Evolutionary conservation across 2,113 vertebrate genomes (phyloP).

Genomic region (Penelope pileata): DNA sequence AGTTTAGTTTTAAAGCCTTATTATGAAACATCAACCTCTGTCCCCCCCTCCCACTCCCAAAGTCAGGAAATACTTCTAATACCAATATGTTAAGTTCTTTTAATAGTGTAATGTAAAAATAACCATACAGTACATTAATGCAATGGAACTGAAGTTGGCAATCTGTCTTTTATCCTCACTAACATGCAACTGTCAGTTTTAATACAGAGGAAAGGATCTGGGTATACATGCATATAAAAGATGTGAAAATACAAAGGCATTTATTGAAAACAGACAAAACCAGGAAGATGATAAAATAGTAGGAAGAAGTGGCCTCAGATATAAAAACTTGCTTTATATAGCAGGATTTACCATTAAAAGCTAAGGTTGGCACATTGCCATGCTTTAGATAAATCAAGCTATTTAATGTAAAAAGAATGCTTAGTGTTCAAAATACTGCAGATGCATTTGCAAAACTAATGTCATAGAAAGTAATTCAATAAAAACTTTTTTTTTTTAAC

Average conservation of each 20-base stretch:
- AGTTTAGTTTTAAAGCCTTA: constrained; percentile 10
- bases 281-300: constrained; percentile 75
- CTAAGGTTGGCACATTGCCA: constrained; percentile 10
- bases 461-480: neutral
- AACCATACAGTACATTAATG: neutral
- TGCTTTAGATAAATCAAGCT: constrained; percentile 8
- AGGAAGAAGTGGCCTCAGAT: constrained; percentile 74
- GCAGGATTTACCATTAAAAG: constrained; percentile 40
- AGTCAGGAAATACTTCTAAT: neutral
- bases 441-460: neutral
- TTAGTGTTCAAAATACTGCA: neutral
- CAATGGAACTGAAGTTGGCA: constrained; percentile 1
- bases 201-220: constrained; percentile 40
- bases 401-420: neutral
- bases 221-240: constrained; percentile 50
- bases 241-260: constrained; percentile 70
- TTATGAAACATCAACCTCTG: neutral
- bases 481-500: neutral
- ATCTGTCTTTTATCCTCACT: constrained; percentile 4
- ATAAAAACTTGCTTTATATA: constrained; percentile 61
- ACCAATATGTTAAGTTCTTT: neutral
- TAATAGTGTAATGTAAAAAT: neutral
- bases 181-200: neutral
- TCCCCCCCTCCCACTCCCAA: neutral
- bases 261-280: constrained; percentile 76